Evolutionary conservation across 2,797 vertebrate species (phyloP).

Genomic region (Rachycentron canadum): DNA sequence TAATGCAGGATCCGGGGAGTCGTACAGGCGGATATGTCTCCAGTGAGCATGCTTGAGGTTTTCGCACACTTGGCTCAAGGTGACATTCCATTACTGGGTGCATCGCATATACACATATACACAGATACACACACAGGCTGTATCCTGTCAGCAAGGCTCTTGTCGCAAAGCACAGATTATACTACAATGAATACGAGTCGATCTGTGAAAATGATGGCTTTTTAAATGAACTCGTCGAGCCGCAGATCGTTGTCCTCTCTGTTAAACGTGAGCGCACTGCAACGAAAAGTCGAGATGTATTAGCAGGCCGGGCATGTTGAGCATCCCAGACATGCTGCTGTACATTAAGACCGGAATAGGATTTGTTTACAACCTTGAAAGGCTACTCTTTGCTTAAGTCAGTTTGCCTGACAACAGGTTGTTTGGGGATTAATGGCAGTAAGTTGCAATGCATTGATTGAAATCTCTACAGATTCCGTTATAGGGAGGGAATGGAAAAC

Average conservation of each 20-base stretch:
- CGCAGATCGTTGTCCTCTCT: conserved; percentile 38
- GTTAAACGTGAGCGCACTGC: conserved; percentile 49
- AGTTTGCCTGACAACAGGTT: conserved; percentile 81
- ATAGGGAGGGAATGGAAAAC: neutral
- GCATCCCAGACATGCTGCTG: conserved; percentile 66
- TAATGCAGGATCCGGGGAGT: conserved; percentile 66
- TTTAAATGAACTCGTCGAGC: conserved; percentile 22
- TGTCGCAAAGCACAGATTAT: conserved; percentile 47
- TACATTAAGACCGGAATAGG: conserved; percentile 43
- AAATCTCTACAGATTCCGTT: conserved; percentile 27
- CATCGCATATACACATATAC: conserved; percentile 45
- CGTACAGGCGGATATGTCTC: conserved; percentile 71
- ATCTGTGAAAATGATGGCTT: conserved; percentile 34
- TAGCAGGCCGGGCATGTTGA: conserved; percentile 75
- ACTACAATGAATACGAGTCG: conserved; percentile 14
- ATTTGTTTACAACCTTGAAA: conserved; percentile 80
- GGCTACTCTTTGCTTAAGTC: conserved; percentile 57
- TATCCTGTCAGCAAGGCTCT: conserved; percentile 49
- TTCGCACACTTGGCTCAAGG: conserved; percentile 85
- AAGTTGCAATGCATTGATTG: conserved; percentile 33
- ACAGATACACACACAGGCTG: conserved; percentile 27
- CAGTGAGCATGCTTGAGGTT: conserved; percentile 80
- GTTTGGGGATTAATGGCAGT: conserved; percentile 51
- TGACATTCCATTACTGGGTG: conserved; percentile 85
- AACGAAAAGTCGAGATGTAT: conserved; percentile 55